These are phyloP conservation scores for Eurytoma adleriae DNA, from an alignment of 2,888 invertebrate genomes.

Conservation along the genomic window DNA sequence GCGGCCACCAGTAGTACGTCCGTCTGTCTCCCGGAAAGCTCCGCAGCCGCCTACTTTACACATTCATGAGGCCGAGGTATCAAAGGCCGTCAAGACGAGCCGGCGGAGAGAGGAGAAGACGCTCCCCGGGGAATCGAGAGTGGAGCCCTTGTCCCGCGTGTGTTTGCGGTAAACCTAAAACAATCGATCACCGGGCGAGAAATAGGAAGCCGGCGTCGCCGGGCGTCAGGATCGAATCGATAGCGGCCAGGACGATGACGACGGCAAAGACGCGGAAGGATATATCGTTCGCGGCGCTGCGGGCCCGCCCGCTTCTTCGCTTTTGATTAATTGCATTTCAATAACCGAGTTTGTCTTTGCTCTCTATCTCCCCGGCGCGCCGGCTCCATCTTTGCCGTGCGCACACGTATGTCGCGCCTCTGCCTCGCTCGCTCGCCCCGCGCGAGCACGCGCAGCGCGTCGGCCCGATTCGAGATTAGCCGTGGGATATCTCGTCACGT, in stretches of 20 bases:
- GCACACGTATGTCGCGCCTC: background rate
- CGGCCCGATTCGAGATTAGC: constrained; percentile 58
- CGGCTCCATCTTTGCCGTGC: too few species aligned
- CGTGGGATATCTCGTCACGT: constrained; percentile 59
- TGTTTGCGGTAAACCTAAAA: constrained; percentile 74
- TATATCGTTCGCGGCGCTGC: constrained; percentile 7
- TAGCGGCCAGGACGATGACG: constrained; percentile 59
- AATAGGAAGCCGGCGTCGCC: background rate
- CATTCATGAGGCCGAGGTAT: constrained; percentile 72
- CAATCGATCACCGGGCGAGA: constrained; percentile 71
- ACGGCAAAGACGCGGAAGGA: constrained; percentile 42
- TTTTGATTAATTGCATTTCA: constrained; percentile 68
- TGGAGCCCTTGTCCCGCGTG: constrained; percentile 67
- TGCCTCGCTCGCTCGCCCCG: background rate
- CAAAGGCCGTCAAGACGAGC: constrained; percentile 70
- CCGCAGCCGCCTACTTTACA: constrained; percentile 65
- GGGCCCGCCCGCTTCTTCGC: constrained; percentile 15
- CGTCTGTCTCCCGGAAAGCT: too few species aligned
- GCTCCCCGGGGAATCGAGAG: constrained; percentile 24
- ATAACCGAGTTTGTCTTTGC: constrained; percentile 64
- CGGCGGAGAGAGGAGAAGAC: background rate
- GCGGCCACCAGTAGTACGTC: too few species aligned
- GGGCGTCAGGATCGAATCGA: constrained; percentile 61
- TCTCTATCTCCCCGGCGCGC: constrained; percentile 1
- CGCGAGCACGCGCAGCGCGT: constrained; percentile 9